Percentiles rank a stretch among this genome's conserved stretches.
phyloP scores from a whole-genome alignment of 2,113 vertebrate species.

The Pterocles burchelli region DNA sequence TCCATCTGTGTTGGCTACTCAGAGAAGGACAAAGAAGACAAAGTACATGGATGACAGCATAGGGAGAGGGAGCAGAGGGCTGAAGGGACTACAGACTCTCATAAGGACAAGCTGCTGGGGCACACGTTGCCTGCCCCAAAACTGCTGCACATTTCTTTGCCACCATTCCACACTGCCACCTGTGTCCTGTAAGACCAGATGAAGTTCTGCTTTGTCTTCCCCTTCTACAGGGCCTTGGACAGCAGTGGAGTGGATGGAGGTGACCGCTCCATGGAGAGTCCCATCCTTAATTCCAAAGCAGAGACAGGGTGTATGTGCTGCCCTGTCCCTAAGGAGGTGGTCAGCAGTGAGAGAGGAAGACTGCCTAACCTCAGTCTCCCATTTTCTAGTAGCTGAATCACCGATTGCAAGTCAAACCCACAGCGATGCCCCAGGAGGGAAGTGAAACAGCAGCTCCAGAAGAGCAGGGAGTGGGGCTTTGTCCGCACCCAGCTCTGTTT shows the following conservation, averaged over 20 bases:
- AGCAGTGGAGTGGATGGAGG: neutral
- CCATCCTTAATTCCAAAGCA: neutral
- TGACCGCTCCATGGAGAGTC: neutral
- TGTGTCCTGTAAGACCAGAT: neutral
- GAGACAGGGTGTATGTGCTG: neutral
- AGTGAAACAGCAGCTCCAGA: neutral
- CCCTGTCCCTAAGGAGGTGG: neutral
- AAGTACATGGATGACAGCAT: neutral
- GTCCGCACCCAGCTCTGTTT: neutral
- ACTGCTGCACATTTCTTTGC: neutral
- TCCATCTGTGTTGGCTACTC: neutral
- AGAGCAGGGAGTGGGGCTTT: neutral
- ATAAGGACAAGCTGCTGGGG: neutral
- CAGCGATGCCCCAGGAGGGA: neutral
- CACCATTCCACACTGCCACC: neutral
- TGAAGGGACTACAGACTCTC: neutral
- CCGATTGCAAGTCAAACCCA: neutral
- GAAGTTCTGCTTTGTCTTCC: neutral
- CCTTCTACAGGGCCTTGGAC: neutral
- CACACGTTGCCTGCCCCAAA: neutral
- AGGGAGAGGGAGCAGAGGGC: neutral
- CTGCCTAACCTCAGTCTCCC: neutral
- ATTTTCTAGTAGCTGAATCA: neutral
- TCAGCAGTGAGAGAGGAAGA: neutral
- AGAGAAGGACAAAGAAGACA: neutral